Percentiles rank a stretch among this genome's conserved stretches.
Evolutionary conservation across 92 coral and sea anemone genomes (phyloP).

Genomic region (Muricea muricata): DNA sequence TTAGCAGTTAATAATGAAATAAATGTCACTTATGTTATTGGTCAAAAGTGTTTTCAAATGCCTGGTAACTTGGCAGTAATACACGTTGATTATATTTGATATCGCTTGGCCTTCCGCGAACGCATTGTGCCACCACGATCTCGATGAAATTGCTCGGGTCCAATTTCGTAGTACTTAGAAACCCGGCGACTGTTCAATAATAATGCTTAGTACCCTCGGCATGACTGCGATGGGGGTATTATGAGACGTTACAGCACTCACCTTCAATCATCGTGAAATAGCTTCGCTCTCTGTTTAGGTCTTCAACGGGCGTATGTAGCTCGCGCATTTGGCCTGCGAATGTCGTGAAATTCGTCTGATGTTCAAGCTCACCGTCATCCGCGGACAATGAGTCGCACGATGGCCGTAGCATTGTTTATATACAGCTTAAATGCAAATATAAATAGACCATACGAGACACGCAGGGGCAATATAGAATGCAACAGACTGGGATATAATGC

Average conservation of each 20-base stretch:
- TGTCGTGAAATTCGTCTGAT: background rate
- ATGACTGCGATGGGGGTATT: background rate
- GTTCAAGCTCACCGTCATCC: slow-evolving; percentile 5
- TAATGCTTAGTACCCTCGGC: background rate
- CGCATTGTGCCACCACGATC: background rate
- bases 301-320: slow-evolving; percentile 44
- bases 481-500: slow-evolving; percentile 11
- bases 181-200: background rate
- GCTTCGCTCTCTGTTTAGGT: slow-evolving; percentile 24
- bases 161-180: background rate
- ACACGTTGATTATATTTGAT: slow-evolving; percentile 1
- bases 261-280: slow-evolving; percentile 50
- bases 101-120: background rate
- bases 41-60: background rate
- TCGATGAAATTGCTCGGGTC: background rate
- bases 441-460: slow-evolving; percentile 32
- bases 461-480: slow-evolving; percentile 31
- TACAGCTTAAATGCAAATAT: slow-evolving; percentile 52
- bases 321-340: slow-evolving; percentile 30
- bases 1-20: background rate
- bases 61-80: background rate
- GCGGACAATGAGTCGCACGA: slow-evolving; percentile 46
- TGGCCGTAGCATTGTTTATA: slow-evolving; percentile 44
- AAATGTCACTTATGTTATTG: background rate
- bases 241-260: background rate